A percentile compares a stretch with the other conserved stretches of the same genome.
Evolutionary conservation across 2,113 vertebrate genomes (phyloP).

Genomic region (Acrocephalus arundinaceus): DNA sequence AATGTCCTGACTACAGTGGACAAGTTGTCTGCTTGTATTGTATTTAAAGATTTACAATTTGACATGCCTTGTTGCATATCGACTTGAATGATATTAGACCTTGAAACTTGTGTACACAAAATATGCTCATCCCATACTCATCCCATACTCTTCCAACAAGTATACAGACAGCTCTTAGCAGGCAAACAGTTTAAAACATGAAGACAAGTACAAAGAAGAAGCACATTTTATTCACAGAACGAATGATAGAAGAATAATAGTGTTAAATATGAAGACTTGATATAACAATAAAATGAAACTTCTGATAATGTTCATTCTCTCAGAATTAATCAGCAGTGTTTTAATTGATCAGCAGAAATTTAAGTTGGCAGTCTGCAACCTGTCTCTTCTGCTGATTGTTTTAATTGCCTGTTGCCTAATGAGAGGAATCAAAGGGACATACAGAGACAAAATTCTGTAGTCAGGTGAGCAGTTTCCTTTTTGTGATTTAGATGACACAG

Average conservation of each 20-base stretch:
- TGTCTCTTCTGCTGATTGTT: constrained; percentile 17
- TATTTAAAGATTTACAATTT: neutral
- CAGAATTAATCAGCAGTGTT: constrained; percentile 29
- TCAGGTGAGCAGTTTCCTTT: constrained; percentile 11
- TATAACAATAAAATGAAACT: constrained; percentile 28
- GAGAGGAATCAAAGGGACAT: neutral
- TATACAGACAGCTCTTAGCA: neutral
- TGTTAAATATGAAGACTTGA: neutral
- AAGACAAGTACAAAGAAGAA: neutral
- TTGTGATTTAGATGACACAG: neutral
- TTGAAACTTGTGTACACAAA: neutral
- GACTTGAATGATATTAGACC: neutral
- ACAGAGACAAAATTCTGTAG: neutral
- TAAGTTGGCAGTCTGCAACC: neutral
- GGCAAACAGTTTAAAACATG: neutral
- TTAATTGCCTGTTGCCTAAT: constrained; percentile 10
- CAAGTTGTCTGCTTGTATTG: neutral
- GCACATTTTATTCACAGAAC: neutral
- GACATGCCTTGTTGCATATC: neutral
- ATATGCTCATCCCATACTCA: neutral
- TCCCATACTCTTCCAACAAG: neutral
- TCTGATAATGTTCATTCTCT: neutral
- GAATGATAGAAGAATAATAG: neutral
- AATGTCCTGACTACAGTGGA: neutral
- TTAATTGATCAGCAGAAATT: neutral